A percentile compares a stretch with the other conserved stretches of the same genome.
phyloP scores from a whole-genome alignment of 2,797 vertebrate species.

The Anabacerthia variegaticeps region DNA sequence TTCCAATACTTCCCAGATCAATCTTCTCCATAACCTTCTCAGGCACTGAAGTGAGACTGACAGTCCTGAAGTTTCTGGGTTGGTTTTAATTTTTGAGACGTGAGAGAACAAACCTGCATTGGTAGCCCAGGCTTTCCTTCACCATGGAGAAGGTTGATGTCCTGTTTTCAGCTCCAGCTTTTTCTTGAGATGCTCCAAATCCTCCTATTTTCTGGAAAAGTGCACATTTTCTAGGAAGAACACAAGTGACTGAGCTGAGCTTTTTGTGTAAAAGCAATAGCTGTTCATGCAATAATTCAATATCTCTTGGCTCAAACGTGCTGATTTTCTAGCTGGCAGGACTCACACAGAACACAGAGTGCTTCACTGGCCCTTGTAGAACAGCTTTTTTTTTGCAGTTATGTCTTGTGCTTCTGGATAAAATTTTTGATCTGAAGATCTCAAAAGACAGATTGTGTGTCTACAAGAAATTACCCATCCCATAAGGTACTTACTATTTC shows the following conservation, averaged over 20 bases:
- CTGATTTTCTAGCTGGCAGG: not conserved
- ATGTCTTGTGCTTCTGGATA: not conserved
- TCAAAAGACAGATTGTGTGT: not conserved
- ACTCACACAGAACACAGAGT: not conserved
- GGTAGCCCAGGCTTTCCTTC: not conserved
- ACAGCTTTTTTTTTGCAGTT: not conserved
- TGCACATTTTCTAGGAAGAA: not conserved
- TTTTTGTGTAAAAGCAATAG: not conserved
- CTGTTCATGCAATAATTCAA: not conserved
- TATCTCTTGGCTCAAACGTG: not conserved
- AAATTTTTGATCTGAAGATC: not conserved
- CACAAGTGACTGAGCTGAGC: not conserved
- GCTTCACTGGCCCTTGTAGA: not conserved
- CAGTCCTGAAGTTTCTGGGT: not conserved
- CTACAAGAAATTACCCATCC: not conserved
- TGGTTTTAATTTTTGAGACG: not conserved
- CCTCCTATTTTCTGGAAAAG: not conserved
- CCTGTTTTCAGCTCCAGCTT: not conserved
- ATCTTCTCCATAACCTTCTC: not conserved
- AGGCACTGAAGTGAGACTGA: not conserved
- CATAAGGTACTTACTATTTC: not conserved
- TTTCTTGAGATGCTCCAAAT: not conserved
- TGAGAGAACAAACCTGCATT: fast-evolving
- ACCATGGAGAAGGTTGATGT: not conserved
- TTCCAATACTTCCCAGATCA: not conserved